These are phyloP conservation scores for Pteropus rufus DNA, from an alignment of 2,797 vertebrate genomes.

Conservation along the genomic window DNA sequence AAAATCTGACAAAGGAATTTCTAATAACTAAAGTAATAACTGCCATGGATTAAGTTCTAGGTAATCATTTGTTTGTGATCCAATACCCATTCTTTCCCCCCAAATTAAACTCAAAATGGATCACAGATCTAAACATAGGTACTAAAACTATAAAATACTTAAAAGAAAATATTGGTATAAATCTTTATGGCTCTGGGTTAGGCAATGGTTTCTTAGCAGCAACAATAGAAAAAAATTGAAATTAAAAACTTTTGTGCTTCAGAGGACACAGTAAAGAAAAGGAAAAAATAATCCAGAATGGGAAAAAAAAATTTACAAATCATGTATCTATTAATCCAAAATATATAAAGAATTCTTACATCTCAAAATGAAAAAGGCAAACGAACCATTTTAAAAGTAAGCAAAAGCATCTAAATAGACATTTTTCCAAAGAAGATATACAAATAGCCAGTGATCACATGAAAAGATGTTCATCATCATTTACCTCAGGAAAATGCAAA, in stretches of 20 bases:
- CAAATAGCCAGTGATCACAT: background rate
- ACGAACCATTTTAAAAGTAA: background rate
- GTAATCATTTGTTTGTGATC: background rate
- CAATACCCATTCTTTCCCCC: background rate
- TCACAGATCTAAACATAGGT: background rate
- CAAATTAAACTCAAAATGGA: conserved; percentile 17
- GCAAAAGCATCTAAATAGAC: background rate
- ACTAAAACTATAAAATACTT: conserved; percentile 20
- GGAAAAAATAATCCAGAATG: background rate
- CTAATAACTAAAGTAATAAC: background rate
- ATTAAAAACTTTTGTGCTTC: background rate
- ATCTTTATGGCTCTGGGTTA: background rate
- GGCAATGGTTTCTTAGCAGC: background rate
- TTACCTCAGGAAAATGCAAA: background rate
- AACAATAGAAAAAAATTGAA: background rate
- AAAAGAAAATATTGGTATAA: conserved; percentile 12
- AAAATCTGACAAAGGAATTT: conserved; percentile 27
- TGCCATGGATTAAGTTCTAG: background rate
- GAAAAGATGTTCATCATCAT: background rate
- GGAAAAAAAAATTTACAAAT: background rate
- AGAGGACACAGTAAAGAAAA: background rate
- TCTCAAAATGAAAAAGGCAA: background rate
- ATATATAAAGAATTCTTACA: background rate
- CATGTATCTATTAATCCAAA: background rate
- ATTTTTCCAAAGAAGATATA: background rate